Evolutionary conservation across 2,113 vertebrate species (phyloP).

Genomic region (Cebidichthys violaceus): DNA sequence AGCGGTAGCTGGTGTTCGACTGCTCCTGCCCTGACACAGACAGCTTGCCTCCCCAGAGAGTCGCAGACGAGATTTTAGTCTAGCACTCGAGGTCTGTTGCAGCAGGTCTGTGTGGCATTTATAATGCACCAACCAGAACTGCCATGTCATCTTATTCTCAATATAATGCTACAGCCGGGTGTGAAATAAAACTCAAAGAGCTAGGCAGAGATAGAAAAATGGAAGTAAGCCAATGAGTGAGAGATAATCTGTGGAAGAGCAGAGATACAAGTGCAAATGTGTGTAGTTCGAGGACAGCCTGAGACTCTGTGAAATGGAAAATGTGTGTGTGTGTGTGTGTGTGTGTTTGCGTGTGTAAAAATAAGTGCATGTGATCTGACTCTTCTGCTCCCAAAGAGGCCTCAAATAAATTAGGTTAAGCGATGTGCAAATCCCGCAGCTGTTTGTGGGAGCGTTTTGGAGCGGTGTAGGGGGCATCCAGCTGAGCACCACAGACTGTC

Average conservation of each 20-base stretch:
- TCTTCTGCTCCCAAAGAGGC: conserved; percentile 51
- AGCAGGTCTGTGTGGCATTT: conserved; percentile 57
- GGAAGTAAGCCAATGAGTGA: conserved; percentile 37
- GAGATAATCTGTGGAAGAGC: conserved; percentile 24
- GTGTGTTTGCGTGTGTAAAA: conserved; percentile 22
- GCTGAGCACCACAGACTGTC: conserved; percentile 61
- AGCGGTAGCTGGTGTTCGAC: conserved; percentile 25
- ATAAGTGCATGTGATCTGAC: conserved; percentile 41
- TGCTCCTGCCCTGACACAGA: conserved; percentile 47
- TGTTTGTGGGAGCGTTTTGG: conserved; percentile 56
- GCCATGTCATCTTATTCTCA: conserved; percentile 68
- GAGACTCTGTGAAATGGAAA: conserved; percentile 34
- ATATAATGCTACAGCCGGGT: conserved; percentile 44
- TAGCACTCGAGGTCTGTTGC: conserved; percentile 40
- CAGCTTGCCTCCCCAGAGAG: conserved; percentile 56
- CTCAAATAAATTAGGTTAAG: conserved; percentile 70
- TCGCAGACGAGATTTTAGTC: conserved; percentile 42
- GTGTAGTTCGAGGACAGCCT: conserved; percentile 23
- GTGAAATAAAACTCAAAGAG: conserved; percentile 48
- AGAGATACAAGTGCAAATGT: conserved; percentile 43
- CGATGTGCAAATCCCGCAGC: conserved; percentile 70
- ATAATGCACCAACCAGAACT: conserved; percentile 61
- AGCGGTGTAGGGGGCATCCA: conserved; percentile 52
- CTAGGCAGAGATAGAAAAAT: conserved; percentile 1
- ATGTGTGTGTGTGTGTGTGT: not conserved